Percentiles rank a stretch among this genome's conserved stretches.
Conservation (phyloP, 2,888 invertebrate genomes). For the Teleogryllus oceanicus region DNA sequence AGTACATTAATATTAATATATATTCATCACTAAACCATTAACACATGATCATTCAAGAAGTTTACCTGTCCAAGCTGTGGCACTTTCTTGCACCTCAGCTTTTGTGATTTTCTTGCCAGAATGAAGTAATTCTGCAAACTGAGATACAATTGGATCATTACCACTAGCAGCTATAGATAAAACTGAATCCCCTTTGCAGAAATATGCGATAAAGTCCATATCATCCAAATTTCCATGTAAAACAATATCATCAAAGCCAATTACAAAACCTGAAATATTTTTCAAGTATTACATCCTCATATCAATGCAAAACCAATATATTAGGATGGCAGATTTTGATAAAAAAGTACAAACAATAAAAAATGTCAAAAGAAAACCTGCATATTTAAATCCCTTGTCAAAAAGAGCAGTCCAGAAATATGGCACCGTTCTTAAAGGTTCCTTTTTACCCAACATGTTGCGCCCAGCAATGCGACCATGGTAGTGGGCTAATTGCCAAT, state of each 20-base stretch:
- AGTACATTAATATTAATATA: too few species aligned
- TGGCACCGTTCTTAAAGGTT: conserved; percentile 69
- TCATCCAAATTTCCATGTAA: conserved; percentile 75
- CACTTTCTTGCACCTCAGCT: not conserved
- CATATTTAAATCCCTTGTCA: conserved; percentile 78
- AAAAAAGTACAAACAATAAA: too few species aligned
- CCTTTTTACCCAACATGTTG: conserved; percentile 71
- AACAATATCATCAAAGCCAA: conserved; percentile 62
- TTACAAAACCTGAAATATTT: conserved; percentile 65
- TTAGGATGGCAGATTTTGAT: too few species aligned
- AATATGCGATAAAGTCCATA: conserved; percentile 75
- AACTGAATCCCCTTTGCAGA: conserved; percentile 68
- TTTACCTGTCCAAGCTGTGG: not conserved
- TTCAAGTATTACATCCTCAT: not conserved
- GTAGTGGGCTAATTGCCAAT: conserved; percentile 86
- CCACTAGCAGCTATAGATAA: conserved; percentile 77
- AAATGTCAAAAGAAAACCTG: conserved; percentile 49
- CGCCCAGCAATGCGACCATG: conserved; percentile 85
- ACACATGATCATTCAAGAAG: too few species aligned
- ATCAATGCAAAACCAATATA: too few species aligned
- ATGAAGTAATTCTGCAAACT: conserved; percentile 73
- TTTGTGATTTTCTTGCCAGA: conserved; percentile 51
- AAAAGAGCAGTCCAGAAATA: conserved; percentile 92
- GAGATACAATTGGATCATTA: conserved; percentile 81
- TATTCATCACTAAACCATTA: too few species aligned